A percentile compares a stretch with the other conserved stretches of the same genome.
phyloP scores from a whole-genome alignment of 2,888 invertebrate genomes.

The Noctua fimbriata region DNA sequence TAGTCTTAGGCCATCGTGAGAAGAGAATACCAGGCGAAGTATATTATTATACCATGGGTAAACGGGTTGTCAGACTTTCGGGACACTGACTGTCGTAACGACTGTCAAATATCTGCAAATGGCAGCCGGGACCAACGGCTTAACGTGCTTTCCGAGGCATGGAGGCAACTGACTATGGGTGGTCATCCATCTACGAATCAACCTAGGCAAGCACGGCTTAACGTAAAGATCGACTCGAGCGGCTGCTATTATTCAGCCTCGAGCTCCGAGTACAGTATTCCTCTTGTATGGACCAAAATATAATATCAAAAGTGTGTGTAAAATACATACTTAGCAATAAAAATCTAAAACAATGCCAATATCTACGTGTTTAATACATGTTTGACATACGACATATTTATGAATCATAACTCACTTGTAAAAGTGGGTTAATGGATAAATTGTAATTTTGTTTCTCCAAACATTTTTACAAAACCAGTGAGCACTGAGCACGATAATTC shows the following conservation, averaged over 20 bases:
- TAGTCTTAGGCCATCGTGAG: no score
- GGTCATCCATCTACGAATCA: neutral
- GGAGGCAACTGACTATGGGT: neutral
- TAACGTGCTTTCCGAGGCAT: neutral
- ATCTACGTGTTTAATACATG: neutral
- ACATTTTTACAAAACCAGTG: conserved; percentile 1
- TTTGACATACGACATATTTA: neutral
- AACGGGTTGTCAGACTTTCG: no score
- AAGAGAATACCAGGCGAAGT: no score
- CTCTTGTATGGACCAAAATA: no score
- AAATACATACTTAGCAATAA: neutral
- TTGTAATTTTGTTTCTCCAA: neutral
- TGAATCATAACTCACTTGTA: neutral
- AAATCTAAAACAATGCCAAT: neutral
- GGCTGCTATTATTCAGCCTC: no score
- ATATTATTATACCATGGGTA: no score
- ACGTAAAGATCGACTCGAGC: no score
- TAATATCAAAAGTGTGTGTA: no score
- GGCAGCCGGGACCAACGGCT: neutral
- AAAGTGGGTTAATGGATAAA: no score
- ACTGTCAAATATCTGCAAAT: no score
- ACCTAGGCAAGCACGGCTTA: neutral
- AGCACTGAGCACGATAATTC: neutral
- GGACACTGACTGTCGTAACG: no score
- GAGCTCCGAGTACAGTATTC: no score